Conservation (phyloP, 2,888 invertebrate genomes). For the Diaperis boleti region DNA sequence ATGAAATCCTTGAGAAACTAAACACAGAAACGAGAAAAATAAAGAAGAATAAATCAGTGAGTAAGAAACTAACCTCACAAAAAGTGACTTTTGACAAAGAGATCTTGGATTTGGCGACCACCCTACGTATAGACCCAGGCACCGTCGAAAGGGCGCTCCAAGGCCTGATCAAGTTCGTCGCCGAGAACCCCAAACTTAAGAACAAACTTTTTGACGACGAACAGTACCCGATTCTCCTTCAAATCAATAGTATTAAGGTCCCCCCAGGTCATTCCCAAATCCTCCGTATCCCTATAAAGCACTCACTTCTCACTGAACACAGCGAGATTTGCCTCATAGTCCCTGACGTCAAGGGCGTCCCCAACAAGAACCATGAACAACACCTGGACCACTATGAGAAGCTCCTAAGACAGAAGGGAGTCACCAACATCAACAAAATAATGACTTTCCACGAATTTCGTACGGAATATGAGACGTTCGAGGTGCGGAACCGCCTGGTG, state of each 20-base stretch:
- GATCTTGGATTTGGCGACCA: not conserved
- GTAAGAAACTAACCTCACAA: too few species aligned
- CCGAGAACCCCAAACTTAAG: conserved; percentile 58
- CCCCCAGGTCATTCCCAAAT: conserved; percentile 72
- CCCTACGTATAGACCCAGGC: conserved; percentile 6
- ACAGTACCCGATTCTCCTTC: conserved; percentile 71
- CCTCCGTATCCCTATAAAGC: conserved; percentile 73
- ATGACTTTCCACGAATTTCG: conserved; percentile 84
- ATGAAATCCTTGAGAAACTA: not conserved
- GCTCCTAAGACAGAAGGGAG: conserved; percentile 70
- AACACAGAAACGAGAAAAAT: not conserved
- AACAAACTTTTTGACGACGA: conserved; percentile 70
- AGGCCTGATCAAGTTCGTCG: conserved; percentile 57
- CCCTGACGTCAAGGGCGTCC: conserved; percentile 79
- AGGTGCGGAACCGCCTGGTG: conserved; percentile 79
- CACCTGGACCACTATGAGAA: conserved; percentile 82
- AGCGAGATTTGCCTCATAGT: conserved; percentile 85
- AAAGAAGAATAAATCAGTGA: not conserved
- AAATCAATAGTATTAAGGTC: conserved; percentile 75
- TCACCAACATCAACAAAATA: conserved; percentile 76
- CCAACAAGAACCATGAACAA: conserved; percentile 79
- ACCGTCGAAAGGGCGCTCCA: conserved; percentile 46
- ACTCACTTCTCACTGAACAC: conserved; percentile 73
- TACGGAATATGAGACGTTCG: conserved; percentile 84
- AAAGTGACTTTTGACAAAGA: conserved; percentile 20